Evolutionary conservation across 23 tunicate species (phyloP), one percentile per base, ranked within the genome.

Genomic region (Ciona savignyi): DNA sequence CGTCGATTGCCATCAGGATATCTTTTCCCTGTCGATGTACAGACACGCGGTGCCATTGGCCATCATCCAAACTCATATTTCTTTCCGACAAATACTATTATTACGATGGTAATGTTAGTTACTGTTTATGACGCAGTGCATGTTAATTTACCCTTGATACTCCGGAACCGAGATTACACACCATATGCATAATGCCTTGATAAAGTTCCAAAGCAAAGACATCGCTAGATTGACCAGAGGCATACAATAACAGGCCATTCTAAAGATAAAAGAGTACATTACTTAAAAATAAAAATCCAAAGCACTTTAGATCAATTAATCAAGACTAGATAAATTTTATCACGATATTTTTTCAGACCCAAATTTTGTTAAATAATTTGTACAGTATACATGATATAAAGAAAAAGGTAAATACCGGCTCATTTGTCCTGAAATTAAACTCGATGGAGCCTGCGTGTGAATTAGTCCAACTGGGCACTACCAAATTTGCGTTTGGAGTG

Each of bases 181-280:
- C 62, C 23, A 84, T 27, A 31, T 68, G 71, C 3, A 85, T 63
- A 0, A 29, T 23, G 23, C 91, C 80, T 34, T 75, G 23, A 67
- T 62, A 84, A 20, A 91, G 33, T 76, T 91, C 97, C n/a, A 91
- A 23, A 19, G 92, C 97, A 42, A 91, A 69, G 25, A 81, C 51
- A 81, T 91, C 91, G 67, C 80, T 70, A n/a, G 72, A 29, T 25
- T 51, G 28, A 11, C 80, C 91, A n/a, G 32, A 31, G 2, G 73
- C 83, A 49, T 68, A 80, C 19, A 85, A 27, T 49, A 91, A 49
- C 29, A 91, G 51, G 26, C 97, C 97, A 32, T 84, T 71, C 97
- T 91, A 74, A 3, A n/a, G n/a, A n/a, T n/a, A n/a, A n/a, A n/a
- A n/a, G n/a, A n/a, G n/a, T n/a, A n/a, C n/a, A n/a, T 11, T 65